phyloP scores from a whole-genome alignment of 2,888 invertebrate genomes.

The Chesias legatella region DNA sequence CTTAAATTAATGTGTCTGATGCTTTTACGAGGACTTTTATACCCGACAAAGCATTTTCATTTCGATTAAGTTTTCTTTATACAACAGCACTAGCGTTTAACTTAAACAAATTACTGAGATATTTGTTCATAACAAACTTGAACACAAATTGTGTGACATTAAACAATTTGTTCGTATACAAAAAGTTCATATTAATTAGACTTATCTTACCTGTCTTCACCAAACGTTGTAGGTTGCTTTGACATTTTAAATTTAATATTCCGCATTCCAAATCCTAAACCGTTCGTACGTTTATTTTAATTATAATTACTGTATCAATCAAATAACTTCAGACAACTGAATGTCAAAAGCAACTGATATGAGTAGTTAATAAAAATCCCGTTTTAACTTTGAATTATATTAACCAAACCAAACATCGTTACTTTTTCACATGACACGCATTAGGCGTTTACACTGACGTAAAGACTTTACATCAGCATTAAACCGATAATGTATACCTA shows the following conservation, averaged over 20 bases:
- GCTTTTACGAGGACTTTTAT: conserved; percentile 15
- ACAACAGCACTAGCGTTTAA: not conserved
- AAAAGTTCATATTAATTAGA: too few species aligned
- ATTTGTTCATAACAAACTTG: too few species aligned
- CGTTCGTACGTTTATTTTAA: not conserved
- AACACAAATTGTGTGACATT: too few species aligned
- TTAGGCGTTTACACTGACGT: too few species aligned
- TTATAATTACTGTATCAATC: conserved; percentile 4
- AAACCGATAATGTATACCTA: conserved; percentile 16
- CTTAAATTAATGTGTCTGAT: conserved; percentile 41
- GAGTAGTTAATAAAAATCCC: too few species aligned
- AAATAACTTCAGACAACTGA: conserved; percentile 4
- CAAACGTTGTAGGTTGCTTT: not conserved
- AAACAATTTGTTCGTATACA: too few species aligned
- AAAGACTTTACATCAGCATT: conserved; percentile 22
- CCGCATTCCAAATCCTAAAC: too few species aligned
- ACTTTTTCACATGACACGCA: too few species aligned
- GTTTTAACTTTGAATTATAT: too few species aligned
- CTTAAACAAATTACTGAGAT: conserved; percentile 9
- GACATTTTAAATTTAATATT: not conserved
- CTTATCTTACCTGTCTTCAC: too few species aligned
- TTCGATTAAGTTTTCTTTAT: conserved; percentile 7
- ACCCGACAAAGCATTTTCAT: conserved; percentile 14
- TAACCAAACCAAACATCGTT: too few species aligned
- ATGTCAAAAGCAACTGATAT: not conserved